phyloP scores from a whole-genome alignment of 2,113 vertebrate species.

The Gnathonemus echidnorhynchus region DNA sequence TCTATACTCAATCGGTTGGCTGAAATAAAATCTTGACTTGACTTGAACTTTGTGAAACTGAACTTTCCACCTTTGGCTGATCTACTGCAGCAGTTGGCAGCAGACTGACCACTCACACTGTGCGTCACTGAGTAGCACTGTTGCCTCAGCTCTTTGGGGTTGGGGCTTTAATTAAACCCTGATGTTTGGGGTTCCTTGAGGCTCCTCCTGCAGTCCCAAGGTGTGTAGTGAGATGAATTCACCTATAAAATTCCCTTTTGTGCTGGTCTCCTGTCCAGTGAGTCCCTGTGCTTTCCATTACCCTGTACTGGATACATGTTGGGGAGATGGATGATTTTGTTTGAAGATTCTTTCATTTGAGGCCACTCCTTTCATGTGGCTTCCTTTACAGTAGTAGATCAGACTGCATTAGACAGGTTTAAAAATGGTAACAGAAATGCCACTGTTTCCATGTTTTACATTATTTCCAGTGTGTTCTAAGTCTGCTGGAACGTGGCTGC shows the following conservation, averaged over 20 bases:
- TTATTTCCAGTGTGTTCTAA: not conserved
- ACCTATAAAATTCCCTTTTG: not conserved
- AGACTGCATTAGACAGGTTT: not conserved
- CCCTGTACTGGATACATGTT: not conserved
- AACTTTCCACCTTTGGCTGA: not conserved
- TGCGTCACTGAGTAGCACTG: not conserved
- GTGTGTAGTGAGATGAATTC: not conserved
- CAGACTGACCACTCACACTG: not conserved
- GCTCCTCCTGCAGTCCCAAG: not conserved
- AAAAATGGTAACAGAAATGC: not conserved
- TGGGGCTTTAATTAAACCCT: not conserved
- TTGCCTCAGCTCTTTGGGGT: not conserved
- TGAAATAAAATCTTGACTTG: not conserved
- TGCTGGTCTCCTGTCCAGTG: not conserved
- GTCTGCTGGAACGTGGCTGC: not conserved
- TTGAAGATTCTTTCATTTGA: not conserved
- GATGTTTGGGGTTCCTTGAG: not conserved
- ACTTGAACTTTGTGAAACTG: not conserved
- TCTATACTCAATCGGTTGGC: no score
- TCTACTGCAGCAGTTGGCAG: not conserved
- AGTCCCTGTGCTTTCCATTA: not conserved
- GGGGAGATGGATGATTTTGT: not conserved
- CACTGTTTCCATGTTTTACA: not conserved
- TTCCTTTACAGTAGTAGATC: not conserved
- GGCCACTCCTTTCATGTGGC: not conserved